phyloP scores from a whole-genome alignment of 2,888 invertebrate species.

The Tineola bisselliella region DNA sequence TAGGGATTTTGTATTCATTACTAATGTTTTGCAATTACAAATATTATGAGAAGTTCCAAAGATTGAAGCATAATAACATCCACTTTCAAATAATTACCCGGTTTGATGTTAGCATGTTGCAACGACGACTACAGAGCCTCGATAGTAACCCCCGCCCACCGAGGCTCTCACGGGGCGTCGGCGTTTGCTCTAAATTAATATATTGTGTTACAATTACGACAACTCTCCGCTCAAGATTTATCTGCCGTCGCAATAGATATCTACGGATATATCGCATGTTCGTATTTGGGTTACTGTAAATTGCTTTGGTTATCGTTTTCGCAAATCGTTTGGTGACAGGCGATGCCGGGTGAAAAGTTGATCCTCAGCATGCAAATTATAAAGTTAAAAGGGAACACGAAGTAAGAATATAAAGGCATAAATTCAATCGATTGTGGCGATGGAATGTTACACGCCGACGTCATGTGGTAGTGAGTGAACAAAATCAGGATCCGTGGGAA shows the following conservation, averaged over 20 bases:
- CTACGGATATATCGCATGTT: slow-evolving; percentile 25
- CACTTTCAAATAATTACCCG: slow-evolving; percentile 5
- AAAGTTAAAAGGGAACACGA: background rate
- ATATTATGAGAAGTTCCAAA: background rate
- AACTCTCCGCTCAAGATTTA: slow-evolving; percentile 16
- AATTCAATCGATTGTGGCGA: background rate
- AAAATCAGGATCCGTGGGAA: slow-evolving; percentile 40
- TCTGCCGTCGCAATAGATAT: slow-evolving; percentile 29
- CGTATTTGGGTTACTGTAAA: slow-evolving; percentile 38
- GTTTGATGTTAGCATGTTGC: slow-evolving; percentile 13
- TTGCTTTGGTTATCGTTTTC: slow-evolving; percentile 35
- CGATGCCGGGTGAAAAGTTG: slow-evolving; percentile 18
- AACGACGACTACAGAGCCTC: slow-evolving; percentile 3
- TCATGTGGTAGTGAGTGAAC: slow-evolving; percentile 4
- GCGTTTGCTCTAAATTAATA: slow-evolving; percentile 42
- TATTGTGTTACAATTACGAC: slow-evolving; percentile 37
- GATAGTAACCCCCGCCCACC: slow-evolving; percentile 23
- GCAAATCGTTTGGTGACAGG: slow-evolving; percentile 24
- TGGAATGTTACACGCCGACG: background rate
- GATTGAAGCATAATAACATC: background rate
- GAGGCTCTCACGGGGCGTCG: slow-evolving; percentile 25
- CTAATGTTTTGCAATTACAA: background rate
- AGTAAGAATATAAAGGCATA: too few species aligned
- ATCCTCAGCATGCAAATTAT: slow-evolving; percentile 3
- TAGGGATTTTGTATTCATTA: background rate